These are phyloP conservation scores for Nowickia ferox DNA, from an alignment of 2,888 invertebrate species.

Conservation along the genomic window DNA sequence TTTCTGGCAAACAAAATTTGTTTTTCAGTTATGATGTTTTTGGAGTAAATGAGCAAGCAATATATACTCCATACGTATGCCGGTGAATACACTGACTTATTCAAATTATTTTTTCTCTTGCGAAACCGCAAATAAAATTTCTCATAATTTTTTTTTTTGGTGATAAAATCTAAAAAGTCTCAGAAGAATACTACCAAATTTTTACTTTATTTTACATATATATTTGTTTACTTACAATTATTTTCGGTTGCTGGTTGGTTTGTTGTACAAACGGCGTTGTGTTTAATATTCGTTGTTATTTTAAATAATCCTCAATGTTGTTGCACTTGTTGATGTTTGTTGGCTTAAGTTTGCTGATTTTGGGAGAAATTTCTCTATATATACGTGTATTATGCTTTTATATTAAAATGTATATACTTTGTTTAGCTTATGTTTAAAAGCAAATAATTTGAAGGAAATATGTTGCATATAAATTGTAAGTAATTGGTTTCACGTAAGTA, in stretches of 20 bases:
- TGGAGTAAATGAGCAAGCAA: too few species aligned
- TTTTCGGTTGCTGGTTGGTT: conserved; percentile 63
- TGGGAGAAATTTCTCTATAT: conserved; percentile 10
- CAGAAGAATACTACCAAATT: too few species aligned
- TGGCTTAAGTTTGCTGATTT: conserved; percentile 33
- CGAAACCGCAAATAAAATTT: background rate
- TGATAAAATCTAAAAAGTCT: background rate
- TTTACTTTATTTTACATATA: too few species aligned
- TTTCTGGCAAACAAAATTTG: too few species aligned
- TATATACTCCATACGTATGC: too few species aligned
- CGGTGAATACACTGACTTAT: too few species aligned
- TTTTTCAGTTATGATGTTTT: too few species aligned
- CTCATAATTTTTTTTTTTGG: background rate
- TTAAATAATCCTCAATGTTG: conserved; percentile 54
- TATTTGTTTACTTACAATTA: conserved; percentile 74
- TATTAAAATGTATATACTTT: background rate
- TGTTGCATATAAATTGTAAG: conserved; percentile 41
- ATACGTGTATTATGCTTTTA: background rate
- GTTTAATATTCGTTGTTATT: conserved; percentile 79
- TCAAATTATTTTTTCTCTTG: too few species aligned
- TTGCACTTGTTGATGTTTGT: conserved; percentile 42
- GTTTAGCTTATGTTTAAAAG: background rate
- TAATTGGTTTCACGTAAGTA: background rate
- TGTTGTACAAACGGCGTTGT: conserved; percentile 78
- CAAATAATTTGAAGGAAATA: conserved; percentile 46